phyloP scores from a whole-genome alignment of 2,113 vertebrate species.

The Alaudala cheleensis region DNA sequence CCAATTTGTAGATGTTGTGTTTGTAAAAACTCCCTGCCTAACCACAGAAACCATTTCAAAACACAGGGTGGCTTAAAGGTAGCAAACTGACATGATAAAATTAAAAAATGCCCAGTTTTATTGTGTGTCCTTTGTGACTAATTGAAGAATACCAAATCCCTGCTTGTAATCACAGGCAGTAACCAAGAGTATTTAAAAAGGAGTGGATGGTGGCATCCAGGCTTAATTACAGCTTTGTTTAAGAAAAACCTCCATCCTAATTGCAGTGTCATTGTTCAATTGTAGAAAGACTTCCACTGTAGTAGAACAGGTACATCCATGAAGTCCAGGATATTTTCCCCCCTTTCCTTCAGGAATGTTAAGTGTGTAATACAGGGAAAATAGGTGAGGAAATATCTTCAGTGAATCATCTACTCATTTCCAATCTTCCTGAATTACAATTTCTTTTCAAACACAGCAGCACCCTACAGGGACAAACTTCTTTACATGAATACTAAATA shows the following conservation, averaged over 20 bases:
- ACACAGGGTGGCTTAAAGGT: neutral
- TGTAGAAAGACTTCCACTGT: neutral
- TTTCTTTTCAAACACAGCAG: constrained; percentile 43
- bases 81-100: neutral
- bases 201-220: neutral
- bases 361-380: neutral
- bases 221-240: neutral
- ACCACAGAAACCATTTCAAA: neutral
- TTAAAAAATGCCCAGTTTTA: neutral
- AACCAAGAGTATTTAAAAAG: neutral
- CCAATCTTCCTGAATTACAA: constrained; percentile 10
- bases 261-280: neutral
- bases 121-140: neutral
- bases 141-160: neutral
- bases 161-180: neutral
- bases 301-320: neutral
- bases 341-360: neutral
- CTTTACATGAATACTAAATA: neutral
- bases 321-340: neutral
- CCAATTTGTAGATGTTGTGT: neutral
- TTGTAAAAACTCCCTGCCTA: neutral
- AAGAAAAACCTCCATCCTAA: neutral
- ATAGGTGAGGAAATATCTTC: neutral
- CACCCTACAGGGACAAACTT: neutral
- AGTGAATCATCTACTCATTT: constrained; percentile 27